These are phyloP conservation scores for Platerodrilus igneus DNA, from an alignment of 2,888 invertebrate species.

Conservation along the genomic window DNA sequence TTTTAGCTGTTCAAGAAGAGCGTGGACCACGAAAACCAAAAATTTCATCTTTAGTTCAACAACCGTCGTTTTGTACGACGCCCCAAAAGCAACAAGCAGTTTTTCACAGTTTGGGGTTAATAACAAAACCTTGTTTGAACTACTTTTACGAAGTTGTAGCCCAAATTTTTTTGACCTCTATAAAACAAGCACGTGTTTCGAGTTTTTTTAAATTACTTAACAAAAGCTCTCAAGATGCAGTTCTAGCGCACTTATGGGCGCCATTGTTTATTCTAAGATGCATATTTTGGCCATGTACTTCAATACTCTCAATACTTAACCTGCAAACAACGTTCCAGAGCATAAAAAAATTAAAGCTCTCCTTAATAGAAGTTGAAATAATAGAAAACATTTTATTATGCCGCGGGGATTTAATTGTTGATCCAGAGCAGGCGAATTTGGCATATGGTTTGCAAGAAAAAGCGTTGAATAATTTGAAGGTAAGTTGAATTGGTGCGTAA, in stretches of 20 bases:
- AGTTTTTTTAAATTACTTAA: constrained; percentile 51
- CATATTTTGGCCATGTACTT: constrained; percentile 54
- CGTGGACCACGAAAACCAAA: constrained; percentile 66
- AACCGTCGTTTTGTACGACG: no score
- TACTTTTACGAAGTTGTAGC: constrained; percentile 56
- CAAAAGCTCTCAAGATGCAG: constrained; percentile 52
- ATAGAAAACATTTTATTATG: constrained; percentile 43
- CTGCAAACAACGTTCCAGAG: constrained; percentile 31
- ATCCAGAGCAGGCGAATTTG: constrained; percentile 32
- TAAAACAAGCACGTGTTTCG: constrained; percentile 55
- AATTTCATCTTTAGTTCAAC: constrained; percentile 16
- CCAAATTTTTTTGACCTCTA: constrained; percentile 55
- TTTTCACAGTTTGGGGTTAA: no score
- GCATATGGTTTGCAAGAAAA: constrained; percentile 24
- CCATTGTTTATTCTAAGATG: constrained; percentile 56
- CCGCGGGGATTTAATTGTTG: constrained; percentile 38
- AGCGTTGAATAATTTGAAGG: constrained; percentile 26
- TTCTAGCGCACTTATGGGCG: constrained; percentile 57
- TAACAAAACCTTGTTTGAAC: constrained; percentile 18
- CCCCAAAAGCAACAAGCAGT: no score
- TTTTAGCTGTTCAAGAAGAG: constrained; percentile 76
- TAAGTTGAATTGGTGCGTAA: constrained; percentile 19
- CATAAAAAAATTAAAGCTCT: constrained; percentile 34
- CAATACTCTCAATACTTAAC: constrained; percentile 42
- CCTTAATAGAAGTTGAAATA: constrained; percentile 34